phyloP scores from a whole-genome alignment of 2,113 vertebrate species.

The Lepus timidus region DNA sequence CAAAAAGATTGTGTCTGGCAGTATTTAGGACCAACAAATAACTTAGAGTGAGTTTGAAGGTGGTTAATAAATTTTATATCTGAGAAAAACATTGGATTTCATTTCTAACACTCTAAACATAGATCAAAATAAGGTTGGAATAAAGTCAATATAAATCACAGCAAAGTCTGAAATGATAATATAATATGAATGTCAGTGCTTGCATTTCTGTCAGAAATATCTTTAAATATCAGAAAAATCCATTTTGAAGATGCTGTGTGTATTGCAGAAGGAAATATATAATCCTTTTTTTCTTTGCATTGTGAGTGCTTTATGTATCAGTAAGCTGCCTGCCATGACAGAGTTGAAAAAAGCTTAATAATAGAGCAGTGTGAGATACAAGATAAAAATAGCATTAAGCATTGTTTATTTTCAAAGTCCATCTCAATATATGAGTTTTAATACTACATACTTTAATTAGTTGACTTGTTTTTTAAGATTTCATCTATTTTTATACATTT shows the following conservation, averaged over 20 bases:
- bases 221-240: constrained; percentile 54
- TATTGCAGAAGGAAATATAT: constrained; percentile 42
- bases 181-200: constrained; percentile 1
- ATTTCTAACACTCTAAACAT: constrained; percentile 63
- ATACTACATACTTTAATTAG: not conserved
- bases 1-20: not conserved
- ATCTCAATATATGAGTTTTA: not conserved
- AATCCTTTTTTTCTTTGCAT: not conserved
- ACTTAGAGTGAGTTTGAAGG: constrained; percentile 44
- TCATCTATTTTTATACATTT: not conserved
- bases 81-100: constrained; percentile 54
- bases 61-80: constrained; percentile 73
- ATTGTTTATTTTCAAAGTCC: not conserved
- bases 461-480: not conserved
- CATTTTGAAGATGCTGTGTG: not conserved
- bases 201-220: constrained; percentile 71
- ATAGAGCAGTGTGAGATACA: not conserved
- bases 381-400: not conserved
- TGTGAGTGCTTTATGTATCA: constrained; percentile 4
- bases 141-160: constrained; percentile 79
- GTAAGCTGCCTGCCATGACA: not conserved
- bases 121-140: constrained; percentile 77
- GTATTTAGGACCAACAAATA: not conserved
- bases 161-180: constrained; percentile 71
- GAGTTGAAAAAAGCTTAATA: constrained; percentile 22